Conservation (phyloP, 2,888 invertebrate genomes). For the Sialis lutaria region DNA sequence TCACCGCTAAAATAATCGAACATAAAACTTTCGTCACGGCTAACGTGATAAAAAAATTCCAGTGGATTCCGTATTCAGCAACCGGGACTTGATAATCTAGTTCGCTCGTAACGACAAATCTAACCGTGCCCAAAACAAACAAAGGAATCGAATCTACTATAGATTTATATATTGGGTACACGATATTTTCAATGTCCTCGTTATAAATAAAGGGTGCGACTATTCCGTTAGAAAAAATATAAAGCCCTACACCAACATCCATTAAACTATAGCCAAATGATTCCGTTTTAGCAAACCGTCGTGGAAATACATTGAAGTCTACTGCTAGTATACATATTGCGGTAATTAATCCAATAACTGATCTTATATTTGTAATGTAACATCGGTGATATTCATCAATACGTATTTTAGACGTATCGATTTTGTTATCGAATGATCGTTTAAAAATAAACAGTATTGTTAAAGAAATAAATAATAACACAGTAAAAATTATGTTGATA, state of each 20-base stretch:
- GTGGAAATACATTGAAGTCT: constrained; percentile 78
- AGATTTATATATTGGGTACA: constrained; percentile 17
- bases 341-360: constrained; percentile 54
- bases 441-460: background rate
- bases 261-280: constrained; percentile 74
- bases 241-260: constrained; percentile 91
- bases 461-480: constrained; percentile 2
- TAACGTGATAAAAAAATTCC: constrained; percentile 96
- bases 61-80: constrained; percentile 90
- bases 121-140: constrained; percentile 39
- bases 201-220: constrained; percentile 39
- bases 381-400: constrained; percentile 9
- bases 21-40: constrained; percentile 64
- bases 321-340: constrained; percentile 79
- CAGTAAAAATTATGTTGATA: constrained; percentile 14
- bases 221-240: constrained; percentile 63
- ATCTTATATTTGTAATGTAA: constrained; percentile 49
- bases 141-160: constrained; percentile 28
- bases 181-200: constrained; percentile 14
- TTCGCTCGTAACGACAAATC: constrained; percentile 40
- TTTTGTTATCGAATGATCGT: constrained; percentile 1
- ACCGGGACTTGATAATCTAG: constrained; percentile 75
- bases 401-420: background rate
- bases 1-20: constrained; percentile 36
- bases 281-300: constrained; percentile 75